Base-by-base conservation (phyloP, 2,888 invertebrate genomes). In the Meteorus colon region DNA sequence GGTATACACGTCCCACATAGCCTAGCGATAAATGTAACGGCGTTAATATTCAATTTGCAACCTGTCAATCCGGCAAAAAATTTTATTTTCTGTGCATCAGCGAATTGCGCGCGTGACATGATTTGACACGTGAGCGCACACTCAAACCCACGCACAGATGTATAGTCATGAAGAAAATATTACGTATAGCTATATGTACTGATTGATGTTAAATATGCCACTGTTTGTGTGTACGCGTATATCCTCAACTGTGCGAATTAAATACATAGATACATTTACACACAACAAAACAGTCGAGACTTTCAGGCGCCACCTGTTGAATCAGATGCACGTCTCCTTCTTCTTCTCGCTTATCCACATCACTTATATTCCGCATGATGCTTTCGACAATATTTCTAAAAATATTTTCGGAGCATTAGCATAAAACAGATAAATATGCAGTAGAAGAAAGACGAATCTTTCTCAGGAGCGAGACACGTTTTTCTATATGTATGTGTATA, bases 11-110 rank as follows among this genome's bases (percentile, higher is more conserved):
- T n/a, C 51, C 63, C 51, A 31, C 62, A 51, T 29, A 48, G 37
- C 37, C 37, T 19, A 55, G n/a, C 48, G 34, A 72, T 67, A 60
- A 67, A 60, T 48, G 55, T 74, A 67, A 41, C 68, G 72, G 45
- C 29, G 63, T 51, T 73, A 69, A 78, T 75, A 77, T 77, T 77
- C 80, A 78, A 78, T 80, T 80, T 80, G 73, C 74, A 71, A 77
- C 67, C 76, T 80, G 79, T 78, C 78, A 78, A 77, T 77, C 71
- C 45, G 4, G 27, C 51, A 51, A 55, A 19, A 55, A 55, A 45
- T 19, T 41, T 45, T 24, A 68, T 73, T 34, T 62, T 37, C 37
- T 24, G 60, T 72, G 34, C 55, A 19, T 48, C 31, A 27, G 27
- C 55, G 27, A 27, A 41, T 24, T 16, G 51, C 65, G 34, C 68